phyloP scores from a whole-genome alignment of 2,888 invertebrate genomes.

The Drosophila histrio region DNA sequence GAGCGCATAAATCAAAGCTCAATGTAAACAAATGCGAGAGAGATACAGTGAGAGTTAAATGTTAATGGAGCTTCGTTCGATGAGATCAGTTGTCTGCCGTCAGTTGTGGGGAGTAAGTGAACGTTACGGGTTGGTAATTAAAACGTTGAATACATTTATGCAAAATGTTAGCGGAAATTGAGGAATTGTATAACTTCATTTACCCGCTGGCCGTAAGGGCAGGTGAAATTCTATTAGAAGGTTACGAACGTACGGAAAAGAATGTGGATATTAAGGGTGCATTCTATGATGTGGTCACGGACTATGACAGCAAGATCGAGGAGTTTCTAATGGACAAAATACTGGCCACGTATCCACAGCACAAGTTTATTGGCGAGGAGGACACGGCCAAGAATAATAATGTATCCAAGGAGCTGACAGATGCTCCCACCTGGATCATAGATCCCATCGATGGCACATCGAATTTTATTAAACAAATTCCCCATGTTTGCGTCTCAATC shows the following conservation, averaged over 20 bases:
- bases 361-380: slow-evolving; percentile 91
- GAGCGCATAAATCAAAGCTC: slow-evolving; percentile 43
- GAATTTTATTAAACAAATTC: slow-evolving; percentile 90
- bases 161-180: slow-evolving; percentile 69
- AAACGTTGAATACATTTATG: background rate
- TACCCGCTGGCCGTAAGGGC: slow-evolving; percentile 81
- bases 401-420: slow-evolving; percentile 86
- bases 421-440: slow-evolving; percentile 92
- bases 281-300: slow-evolving; percentile 91
- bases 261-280: slow-evolving; percentile 85
- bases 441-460: slow-evolving; percentile 95
- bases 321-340: slow-evolving; percentile 87
- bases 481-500: slow-evolving; percentile 88
- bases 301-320: slow-evolving; percentile 91
- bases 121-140: slow-evolving; percentile 3
- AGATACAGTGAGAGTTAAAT: background rate
- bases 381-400: slow-evolving; percentile 83
- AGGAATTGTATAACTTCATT: slow-evolving; percentile 81
- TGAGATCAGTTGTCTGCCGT: slow-evolving; percentile 33
- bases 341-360: slow-evolving; percentile 86
- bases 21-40: slow-evolving; percentile 38
- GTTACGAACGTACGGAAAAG: slow-evolving; percentile 76
- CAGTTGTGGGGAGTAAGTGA: slow-evolving; percentile 11
- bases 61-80: slow-evolving; percentile 6
- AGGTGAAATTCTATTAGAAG: slow-evolving; percentile 82